phyloP scores from a whole-genome alignment of 2,113 vertebrate species.

The Willisornis vidua region DNA sequence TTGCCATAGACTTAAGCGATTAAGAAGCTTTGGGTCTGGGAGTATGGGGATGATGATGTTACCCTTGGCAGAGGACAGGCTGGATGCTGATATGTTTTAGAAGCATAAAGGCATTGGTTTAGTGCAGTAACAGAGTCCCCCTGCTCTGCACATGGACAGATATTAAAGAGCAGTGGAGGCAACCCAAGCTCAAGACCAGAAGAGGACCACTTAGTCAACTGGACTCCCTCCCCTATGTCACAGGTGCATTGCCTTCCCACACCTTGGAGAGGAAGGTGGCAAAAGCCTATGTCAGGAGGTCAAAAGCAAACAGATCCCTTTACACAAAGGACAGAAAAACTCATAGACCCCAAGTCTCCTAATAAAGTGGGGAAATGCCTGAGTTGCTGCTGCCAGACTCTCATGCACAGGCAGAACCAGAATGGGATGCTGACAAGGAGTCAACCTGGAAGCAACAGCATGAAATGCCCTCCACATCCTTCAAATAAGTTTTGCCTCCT shows the following conservation, averaged over 20 bases:
- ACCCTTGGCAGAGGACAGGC: background rate
- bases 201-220: background rate
- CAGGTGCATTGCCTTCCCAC: accelerated
- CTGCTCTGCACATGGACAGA: background rate
- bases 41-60: too few relatives aligned
- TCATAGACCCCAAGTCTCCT: background rate
- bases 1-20: accelerated
- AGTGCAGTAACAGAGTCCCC: background rate
- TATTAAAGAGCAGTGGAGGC: background rate
- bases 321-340: background rate
- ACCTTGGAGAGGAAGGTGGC: background rate
- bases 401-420: background rate
- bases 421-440: background rate
- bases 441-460: accelerated
- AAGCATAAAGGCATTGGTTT: accelerated
- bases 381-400: background rate
- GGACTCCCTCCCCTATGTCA: accelerated
- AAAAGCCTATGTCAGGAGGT: background rate
- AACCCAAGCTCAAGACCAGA: background rate
- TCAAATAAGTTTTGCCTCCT: background rate
- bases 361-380: background rate
- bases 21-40: background rate
- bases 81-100: background rate
- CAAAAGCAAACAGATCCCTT: background rate
- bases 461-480: background rate